Base-by-base conservation (phyloP, 1,140 invertebrate species). In the Cyrtorhinus lividipennis region DNA sequence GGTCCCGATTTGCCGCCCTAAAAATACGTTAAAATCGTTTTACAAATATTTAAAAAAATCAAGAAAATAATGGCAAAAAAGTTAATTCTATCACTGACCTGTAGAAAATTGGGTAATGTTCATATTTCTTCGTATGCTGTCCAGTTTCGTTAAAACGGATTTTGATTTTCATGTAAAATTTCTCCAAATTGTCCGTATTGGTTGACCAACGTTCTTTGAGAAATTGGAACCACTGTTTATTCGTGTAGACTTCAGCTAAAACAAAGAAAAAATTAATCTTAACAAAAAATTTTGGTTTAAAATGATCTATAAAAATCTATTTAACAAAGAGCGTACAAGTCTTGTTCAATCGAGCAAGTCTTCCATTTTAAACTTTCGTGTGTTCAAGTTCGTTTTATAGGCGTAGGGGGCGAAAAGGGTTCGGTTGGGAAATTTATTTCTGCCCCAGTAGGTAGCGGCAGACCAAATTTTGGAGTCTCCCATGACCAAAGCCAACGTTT, bases 371-470 rank as follows among this genome's bases (percentile, higher is more conserved):
- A 86, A 92, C 70, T 90, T 92, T 67, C 86, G 79, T 0, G 84
- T 85, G 71, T 91, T 92, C 18, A 87, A 74, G 60, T 85, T 74
- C n/a, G 79, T 85, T 70, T 92, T 92, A 73, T 92, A 97, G 24
- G 94, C 94, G 73, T 86, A 94, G 0, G 95, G 95, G 20, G 92
- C 95, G 74, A 99, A 99, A 63, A 86, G 81, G 27, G 92, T 90
- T 68, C 90, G 73, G 72, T 95, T 93, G 0, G 89, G 86, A 73
- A 98, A 98, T 75, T 96, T 95, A 72, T 96, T 94, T 48, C 89
- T 80, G 71, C 97, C 93, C 89, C 94, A 99, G 72, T 86, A 95
- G 18, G 87, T 90, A 24, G 92, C 92, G 64, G 91, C 89, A 5
- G 88, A 88, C 83, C 90, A 90, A 66, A 98, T 88, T 74, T 86